phyloP scores from a whole-genome alignment of 2,113 vertebrate genomes.

The Zapus hudsonius region DNA sequence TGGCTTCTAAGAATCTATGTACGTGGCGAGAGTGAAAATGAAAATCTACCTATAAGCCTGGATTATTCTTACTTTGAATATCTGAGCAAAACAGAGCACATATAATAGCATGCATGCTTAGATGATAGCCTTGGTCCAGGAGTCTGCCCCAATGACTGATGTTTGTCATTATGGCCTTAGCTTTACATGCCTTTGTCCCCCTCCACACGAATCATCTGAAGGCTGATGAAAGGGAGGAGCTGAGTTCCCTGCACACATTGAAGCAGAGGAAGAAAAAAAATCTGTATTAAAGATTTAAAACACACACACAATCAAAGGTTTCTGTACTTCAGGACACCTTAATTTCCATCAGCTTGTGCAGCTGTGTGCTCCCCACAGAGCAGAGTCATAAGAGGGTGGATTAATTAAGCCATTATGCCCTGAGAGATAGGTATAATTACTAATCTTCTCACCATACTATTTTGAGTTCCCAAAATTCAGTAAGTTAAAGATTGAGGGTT shows the following conservation, averaged over 20 bases:
- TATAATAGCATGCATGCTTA: background rate
- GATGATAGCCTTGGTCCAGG: slow-evolving; percentile 50
- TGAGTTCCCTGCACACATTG: slow-evolving; percentile 37
- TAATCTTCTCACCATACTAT: slow-evolving; percentile 51
- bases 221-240: slow-evolving; percentile 28
- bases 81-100: slow-evolving; percentile 48
- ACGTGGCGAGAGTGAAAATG: background rate
- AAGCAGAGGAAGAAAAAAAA: background rate
- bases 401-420: slow-evolving; percentile 76
- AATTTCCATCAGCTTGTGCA: slow-evolving; percentile 62
- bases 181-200: slow-evolving; percentile 32
- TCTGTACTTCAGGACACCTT: slow-evolving; percentile 51
- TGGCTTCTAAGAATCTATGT: slow-evolving; percentile 41
- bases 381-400: slow-evolving; percentile 56
- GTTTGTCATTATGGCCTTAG: slow-evolving; percentile 65
- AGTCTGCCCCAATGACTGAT: slow-evolving; percentile 48
- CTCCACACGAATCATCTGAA: slow-evolving; percentile 31
- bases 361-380: slow-evolving; percentile 16
- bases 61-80: slow-evolving; percentile 40
- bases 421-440: slow-evolving; percentile 53
- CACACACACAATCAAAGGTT: slow-evolving; percentile 60
- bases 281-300: slow-evolving; percentile 69
- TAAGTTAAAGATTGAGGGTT: background rate
- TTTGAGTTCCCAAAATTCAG: slow-evolving; percentile 75
- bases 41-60: slow-evolving; percentile 51